phyloP scores from a whole-genome alignment of 2,888 invertebrate species.

The Troides aeacus region DNA sequence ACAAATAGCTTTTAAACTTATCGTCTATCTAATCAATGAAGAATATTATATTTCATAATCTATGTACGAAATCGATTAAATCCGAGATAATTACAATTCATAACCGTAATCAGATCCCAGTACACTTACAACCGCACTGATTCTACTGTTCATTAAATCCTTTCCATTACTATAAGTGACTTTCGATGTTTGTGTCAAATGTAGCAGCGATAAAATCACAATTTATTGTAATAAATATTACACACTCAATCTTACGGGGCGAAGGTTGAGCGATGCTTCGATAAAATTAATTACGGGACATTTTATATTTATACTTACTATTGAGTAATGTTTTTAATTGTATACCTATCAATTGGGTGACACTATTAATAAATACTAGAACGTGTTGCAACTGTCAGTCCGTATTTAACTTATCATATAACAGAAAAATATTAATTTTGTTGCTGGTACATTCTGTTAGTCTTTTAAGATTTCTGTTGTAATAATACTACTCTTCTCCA shows the following conservation, averaged over 20 bases:
- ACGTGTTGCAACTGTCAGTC: too few relatives aligned
- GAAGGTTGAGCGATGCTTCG: slow-evolving; percentile 46
- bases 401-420: too few relatives aligned
- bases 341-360: not conserved
- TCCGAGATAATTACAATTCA: slow-evolving; percentile 27
- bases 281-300: slow-evolving; percentile 35
- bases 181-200: slow-evolving; percentile 77
- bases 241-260: slow-evolving; percentile 64
- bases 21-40: slow-evolving; percentile 5
- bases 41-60: slow-evolving; percentile 11
- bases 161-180: slow-evolving; percentile 78
- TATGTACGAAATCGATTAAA: slow-evolving; percentile 15
- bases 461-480: too few relatives aligned
- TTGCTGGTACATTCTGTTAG: too few relatives aligned
- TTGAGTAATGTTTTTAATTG: slow-evolving; percentile 6
- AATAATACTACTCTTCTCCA: too few relatives aligned
- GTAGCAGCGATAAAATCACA: slow-evolving; percentile 70
- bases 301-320: slow-evolving; percentile 22
- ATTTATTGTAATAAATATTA: slow-evolving; percentile 75
- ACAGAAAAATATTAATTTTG: too few relatives aligned
- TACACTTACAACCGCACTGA: slow-evolving; percentile 49
- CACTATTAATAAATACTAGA: too few relatives aligned
- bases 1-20: not conserved
- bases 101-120: slow-evolving; percentile 33
- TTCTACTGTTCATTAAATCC: slow-evolving; percentile 67